Evolutionary conservation across 2,113 vertebrate genomes (phyloP), one percentile per base, ranked within the genome.

Genomic region (Kryptolebias marmoratus): DNA sequence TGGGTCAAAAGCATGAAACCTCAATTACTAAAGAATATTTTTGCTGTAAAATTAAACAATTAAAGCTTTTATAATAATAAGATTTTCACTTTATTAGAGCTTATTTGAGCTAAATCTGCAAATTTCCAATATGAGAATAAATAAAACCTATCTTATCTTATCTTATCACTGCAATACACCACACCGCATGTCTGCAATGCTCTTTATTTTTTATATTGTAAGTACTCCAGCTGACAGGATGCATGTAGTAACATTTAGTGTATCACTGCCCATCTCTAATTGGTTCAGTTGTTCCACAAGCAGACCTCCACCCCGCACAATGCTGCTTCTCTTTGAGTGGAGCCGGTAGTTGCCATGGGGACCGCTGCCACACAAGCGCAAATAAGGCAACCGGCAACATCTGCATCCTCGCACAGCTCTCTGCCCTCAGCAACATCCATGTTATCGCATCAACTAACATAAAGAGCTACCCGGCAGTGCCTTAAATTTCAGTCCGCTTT

Each of bases 281-380:
- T 85, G 76, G 77, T 72, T 80, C 79, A 69, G 82, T 68, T 83
- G 83, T 68, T 87, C 72, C 68, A 87, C 84, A 56, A 10, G 62
- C 68, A 65, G 77, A 86, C 82, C 89, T 75, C 81, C 81, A 72
- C 83, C 87, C 80, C 54, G 59, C 82, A 86, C 77, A 80, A 83
- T 78, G 73, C 64, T 79, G 75, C 68, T 77, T 82, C 82, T 84
- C 69, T 68, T 61, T 73, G 70, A 89, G 81, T 85, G 64, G 74
- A 91, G 82, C 84, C 53, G 45, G 71, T 79, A 68, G 93, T 94
- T 94, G 86, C 93, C 90, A 94, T 92, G 87, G 93, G 71, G 82
- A 94, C 91, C 31, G 62, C 12, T 64, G 75, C 84, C 88, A 87
- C 83, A 71, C 86, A 89, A 80, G 78, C 79, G 80, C 90, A 86